Percentiles rank a stretch among this genome's conserved stretches.
Conservation (phyloP, 2,888 invertebrate genomes). For the Habroteleia sp. region DNA sequence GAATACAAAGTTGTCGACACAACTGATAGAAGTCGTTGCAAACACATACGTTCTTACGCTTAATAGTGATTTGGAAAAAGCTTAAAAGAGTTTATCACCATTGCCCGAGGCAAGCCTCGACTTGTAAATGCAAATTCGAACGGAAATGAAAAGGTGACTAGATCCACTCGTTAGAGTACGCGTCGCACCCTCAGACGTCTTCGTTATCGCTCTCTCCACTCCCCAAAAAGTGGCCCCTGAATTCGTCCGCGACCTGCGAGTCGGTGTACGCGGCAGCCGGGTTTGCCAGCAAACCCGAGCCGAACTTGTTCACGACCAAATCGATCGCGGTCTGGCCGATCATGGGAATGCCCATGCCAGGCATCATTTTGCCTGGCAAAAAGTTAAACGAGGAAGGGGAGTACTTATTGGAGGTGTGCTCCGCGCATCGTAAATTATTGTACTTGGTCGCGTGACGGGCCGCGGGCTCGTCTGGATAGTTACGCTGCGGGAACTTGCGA, state of each 20-base stretch:
- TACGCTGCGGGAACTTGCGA: conserved; percentile 26
- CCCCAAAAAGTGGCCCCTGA: conserved; percentile 74
- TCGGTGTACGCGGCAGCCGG: conserved; percentile 70
- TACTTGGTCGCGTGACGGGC: conserved; percentile 72
- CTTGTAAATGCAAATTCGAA: background rate
- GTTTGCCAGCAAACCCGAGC: conserved; percentile 50
- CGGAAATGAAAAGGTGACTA: background rate
- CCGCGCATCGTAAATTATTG: conserved; percentile 74
- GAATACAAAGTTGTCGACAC: background rate
- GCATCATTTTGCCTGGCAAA: conserved; percentile 73
- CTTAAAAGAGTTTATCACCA: background rate
- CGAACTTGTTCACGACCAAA: conserved; percentile 75
- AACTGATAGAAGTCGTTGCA: background rate
- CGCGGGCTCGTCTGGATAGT: conserved; percentile 19
- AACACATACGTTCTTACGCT: background rate
- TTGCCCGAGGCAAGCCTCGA: background rate
- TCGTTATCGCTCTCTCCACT: conserved; percentile 76
- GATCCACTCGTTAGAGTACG: conserved; percentile 12
- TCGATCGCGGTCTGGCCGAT: conserved; percentile 77
- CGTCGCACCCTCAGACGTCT: conserved; percentile 65
- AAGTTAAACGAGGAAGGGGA: conserved; percentile 53
- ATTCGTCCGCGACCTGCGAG: conserved; percentile 69
- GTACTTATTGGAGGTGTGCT: conserved; percentile 71
- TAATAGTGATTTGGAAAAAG: background rate
- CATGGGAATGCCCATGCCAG: conserved; percentile 76